Evolutionary conservation across 37 sponge, comb jelly and placozoan genomes (phyloP), one percentile per base, ranked within the genome.

Genomic region (Spongilla lacustris): DNA sequence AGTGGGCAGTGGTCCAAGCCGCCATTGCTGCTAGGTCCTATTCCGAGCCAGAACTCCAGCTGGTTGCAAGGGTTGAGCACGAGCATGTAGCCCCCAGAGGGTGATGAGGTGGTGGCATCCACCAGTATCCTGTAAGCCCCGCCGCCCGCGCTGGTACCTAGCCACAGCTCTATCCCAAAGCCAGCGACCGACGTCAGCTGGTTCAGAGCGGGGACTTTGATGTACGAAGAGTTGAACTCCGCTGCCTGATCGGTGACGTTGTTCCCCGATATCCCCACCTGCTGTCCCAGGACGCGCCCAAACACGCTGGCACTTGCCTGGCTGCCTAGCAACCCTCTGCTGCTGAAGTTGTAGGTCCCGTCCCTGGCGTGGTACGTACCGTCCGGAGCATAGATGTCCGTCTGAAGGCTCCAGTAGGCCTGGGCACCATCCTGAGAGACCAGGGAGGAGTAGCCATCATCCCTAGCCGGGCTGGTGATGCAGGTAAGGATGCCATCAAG

Each of bases 391-490:
- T 80, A 76, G 19, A 79, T 58, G 25, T 81, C 82, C 27, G 75
- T 17, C 50, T 96, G 94, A 37, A 94, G 49, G 58, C 75, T 88
- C 93, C 93, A 96, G 74, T 96, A 93, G 24, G 84, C 89, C 33
- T 90, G 50, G 13, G 93, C 76, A 3, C 77, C 4, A 5, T 26
- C 31, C 0, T 77, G 35, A 0, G 26, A 1, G 0, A 92, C 86
- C 32, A 96, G 22, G 0, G 96, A 85, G 4, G 93, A 90, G 68
- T 96, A 96, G 26, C 96, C 96, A 83, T 93, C 93, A 37, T 90
- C 89, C 22, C 41, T 22, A 36, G 89, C 83, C 50, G 76, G 27
- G 13, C 81, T 81, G 26, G 96, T 88, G 5, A 79, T 49, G 78
- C 96, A 96, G 3, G 71, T 76, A 0, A 93, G 22, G 28, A 71